Evolutionary conservation across 2,797 vertebrate species (phyloP).

Genomic region (Mus caroli): DNA sequence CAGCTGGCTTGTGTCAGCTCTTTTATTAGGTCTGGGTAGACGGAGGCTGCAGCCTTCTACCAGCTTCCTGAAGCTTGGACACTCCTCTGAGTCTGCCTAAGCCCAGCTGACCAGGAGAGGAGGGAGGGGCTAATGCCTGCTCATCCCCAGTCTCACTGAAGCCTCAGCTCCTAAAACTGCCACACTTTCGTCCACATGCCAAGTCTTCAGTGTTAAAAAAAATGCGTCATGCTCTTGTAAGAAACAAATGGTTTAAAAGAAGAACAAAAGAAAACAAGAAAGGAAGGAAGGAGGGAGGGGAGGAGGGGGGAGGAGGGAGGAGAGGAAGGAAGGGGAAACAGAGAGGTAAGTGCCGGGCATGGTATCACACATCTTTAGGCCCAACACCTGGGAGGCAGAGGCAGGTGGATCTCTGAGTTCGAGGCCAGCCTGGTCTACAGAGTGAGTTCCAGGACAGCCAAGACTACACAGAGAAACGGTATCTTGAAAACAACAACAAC

Average conservation of each 20-base stretch:
- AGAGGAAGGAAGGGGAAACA: not conserved
- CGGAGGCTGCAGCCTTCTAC: not conserved
- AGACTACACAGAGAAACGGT: not conserved
- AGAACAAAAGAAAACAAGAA: not conserved
- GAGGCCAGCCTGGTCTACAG: not conserved
- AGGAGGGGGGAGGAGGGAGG: not conserved
- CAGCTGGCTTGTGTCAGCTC: constrained; percentile 25
- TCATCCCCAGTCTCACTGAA: not conserved
- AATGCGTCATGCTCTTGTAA: not conserved
- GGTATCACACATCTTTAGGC: not conserved
- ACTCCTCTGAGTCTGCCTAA: not conserved
- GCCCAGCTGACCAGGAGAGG: constrained; percentile 1
- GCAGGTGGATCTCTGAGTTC: not conserved
- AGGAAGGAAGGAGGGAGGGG: not conserved
- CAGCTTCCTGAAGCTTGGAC: not conserved
- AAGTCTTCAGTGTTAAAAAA: not conserved
- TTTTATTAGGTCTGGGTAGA: constrained; percentile 28
- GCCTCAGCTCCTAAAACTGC: not conserved
- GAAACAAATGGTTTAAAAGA: not conserved
- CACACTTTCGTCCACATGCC: not conserved
- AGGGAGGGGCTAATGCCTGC: not conserved
- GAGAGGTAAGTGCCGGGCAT: not conserved
- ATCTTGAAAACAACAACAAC: not conserved
- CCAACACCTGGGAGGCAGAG: not conserved
- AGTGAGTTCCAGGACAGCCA: not conserved